Conservation (phyloP, 2,113 vertebrate genomes). For the Zosterops borbonicus region DNA sequence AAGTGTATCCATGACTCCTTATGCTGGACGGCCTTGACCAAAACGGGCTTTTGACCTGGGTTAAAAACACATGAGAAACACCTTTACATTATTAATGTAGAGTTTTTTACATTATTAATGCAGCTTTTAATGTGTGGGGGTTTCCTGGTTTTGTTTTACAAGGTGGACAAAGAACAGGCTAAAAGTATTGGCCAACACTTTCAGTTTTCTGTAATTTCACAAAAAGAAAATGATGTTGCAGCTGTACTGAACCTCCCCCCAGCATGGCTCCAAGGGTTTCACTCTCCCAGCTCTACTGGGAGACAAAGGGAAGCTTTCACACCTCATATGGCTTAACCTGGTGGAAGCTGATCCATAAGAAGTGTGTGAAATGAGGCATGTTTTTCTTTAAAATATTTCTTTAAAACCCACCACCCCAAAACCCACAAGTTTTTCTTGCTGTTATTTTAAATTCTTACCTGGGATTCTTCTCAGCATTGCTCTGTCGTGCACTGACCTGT, state of each 20-base stretch:
- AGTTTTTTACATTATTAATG: not conserved
- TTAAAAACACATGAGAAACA: not conserved
- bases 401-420: not conserved
- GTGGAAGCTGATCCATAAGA: not conserved
- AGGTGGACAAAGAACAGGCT: not conserved
- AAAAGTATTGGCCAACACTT: not conserved
- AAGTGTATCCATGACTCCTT: constrained; percentile 2
- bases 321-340: not conserved
- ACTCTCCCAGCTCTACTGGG: not conserved
- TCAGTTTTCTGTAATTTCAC: not conserved
- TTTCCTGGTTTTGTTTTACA: not conserved
- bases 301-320: not conserved
- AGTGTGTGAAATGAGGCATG: fast-evolving
- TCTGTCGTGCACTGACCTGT: constrained; percentile 78
- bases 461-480: constrained; percentile 81
- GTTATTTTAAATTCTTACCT: constrained; percentile 63
- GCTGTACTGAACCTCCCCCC: not conserved
- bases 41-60: constrained; percentile 78
- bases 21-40: constrained; percentile 74
- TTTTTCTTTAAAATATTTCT: not conserved
- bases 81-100: not conserved
- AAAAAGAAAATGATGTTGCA: not conserved
- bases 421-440: not conserved
- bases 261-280: not conserved
- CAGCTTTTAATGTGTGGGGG: fast-evolving